Base-by-base conservation (phyloP, 2,888 invertebrate species). In the Lathronympha strigana region DNA sequence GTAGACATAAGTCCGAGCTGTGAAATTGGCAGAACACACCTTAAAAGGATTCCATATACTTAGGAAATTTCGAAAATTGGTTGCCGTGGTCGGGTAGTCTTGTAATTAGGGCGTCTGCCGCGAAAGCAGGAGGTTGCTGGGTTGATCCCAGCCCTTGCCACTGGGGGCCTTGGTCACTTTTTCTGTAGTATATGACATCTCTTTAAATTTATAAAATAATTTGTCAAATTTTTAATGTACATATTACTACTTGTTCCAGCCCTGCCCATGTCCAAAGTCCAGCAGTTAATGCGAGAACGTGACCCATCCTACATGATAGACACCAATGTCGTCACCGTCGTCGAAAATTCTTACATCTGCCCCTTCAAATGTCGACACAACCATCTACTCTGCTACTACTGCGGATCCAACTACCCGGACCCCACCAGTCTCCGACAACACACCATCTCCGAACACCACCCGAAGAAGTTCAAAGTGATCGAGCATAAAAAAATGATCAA, bases 331-430 rank as follows among this genome's bases (percentile, higher is more conserved):
- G 69, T 87, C 0, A 81, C 87, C 0, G 82, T 91, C 21, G 78
- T 92, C 0, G 90, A 91, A 57, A 85, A 72, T 63, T 92, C 92
- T 0, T 88, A 79, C 57, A 87, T 82, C 0, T 88, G 88, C 5
- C 91, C 92, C 0, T 92, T 92, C 76, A 88, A 86, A 61, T 91
- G 91, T 15, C 68, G 91, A 0, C 90, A 91, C 67, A 91, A 90
- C 69, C 84, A 91, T 9, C 68, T 91, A 0, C 68, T 89, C 0
- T 92, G 92, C 55, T 90, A 87, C 71, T 92, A 91, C 68, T 92
- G 92, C 45, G 88, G 87, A 0, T 75, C 80, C 3, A 69, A 76
- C 0, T 87, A 79, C 73, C 68, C 78, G 0, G 88, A 90, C 19
- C 90, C 90, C 0, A 33, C 61, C 0, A 9, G 74, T 0, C 61